These are phyloP conservation scores for Promerops cafer DNA, from an alignment of 2,113 vertebrate genomes.

Conservation along the genomic window DNA sequence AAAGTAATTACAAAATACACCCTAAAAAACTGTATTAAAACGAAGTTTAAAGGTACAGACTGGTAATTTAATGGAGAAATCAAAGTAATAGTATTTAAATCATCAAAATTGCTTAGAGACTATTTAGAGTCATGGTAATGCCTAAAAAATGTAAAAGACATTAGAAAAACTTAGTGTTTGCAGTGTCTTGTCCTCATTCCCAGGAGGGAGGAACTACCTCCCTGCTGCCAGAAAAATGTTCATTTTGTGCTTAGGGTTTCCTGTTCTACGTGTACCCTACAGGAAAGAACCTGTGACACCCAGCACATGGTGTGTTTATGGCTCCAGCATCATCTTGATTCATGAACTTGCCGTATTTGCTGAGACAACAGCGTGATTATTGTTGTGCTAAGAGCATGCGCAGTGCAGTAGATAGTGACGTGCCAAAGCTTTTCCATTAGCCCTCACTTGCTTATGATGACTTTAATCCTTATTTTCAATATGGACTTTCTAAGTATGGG, in stretches of 20 bases:
- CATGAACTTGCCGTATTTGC: not conserved
- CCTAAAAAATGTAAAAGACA: not conserved
- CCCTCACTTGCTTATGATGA: not conserved
- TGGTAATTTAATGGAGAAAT: not conserved
- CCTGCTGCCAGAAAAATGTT: not conserved
- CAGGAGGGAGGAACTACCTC: not conserved
- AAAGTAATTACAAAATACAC: not conserved
- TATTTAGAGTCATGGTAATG: not conserved
- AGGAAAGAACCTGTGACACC: not conserved
- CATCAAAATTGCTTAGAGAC: not conserved
- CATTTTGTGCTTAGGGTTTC: not conserved
- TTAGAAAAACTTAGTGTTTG: not conserved
- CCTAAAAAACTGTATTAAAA: not conserved
- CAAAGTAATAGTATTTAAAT: not conserved
- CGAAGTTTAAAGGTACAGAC: not conserved
- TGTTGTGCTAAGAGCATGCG: not conserved
- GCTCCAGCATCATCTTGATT: not conserved
- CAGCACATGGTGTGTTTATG: not conserved
- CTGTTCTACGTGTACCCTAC: fast-evolving
- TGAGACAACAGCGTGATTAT: not conserved
- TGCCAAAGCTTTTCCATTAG: not conserved
- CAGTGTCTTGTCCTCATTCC: not conserved
- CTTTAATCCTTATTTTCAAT: not conserved
- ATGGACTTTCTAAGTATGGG: not conserved
- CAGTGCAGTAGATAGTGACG: not conserved